Base-by-base conservation (phyloP, 1,140 invertebrate genomes). In the Popillia japonica region DNA sequence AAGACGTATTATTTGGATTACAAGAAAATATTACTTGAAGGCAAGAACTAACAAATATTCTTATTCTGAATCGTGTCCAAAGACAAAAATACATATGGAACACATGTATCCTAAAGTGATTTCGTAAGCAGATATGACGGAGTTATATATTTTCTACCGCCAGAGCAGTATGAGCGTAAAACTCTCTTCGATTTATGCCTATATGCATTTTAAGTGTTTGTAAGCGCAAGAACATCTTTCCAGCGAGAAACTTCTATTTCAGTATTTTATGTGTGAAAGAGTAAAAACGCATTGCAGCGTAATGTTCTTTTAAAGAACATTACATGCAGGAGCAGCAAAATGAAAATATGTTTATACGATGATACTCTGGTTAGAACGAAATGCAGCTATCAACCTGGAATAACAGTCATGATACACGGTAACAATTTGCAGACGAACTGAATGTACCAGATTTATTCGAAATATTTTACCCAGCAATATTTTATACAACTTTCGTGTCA, bases 401-500 rank as follows among this genome's bases (percentile, higher is more conserved):
- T 48, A 48, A 14, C 20, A 27, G 14, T 22, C 22, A 68, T 7
- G 8, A 22, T 68, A 68, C 27, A 68, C 61, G 22, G 61, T 27
- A 68, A 68, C 61, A 34, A 27, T 22, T 27, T 68, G 22, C 27
- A 34, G 22, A 68, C 27, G 6, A 27, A 10, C 22, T 34, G 8
- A 8, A 27, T 68, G 1, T 10, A 23, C 17, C 9, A 23, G 61
- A 34, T 68, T 55, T 55, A 68, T 68, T 27, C 22, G 61, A 23
- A 68, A 34, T 68, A 68, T 68, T 34, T 34, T 23, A 34, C 61
- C 9, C 20, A 7, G 20, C 6, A 27, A 68, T 68, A 68, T 68
- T 68, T 68, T 68, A 68, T 27, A 68, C 61, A 68, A 68, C 61
- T 27, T 68, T 68, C 61, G 61, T 22, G 22, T 68, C 61, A 68